Conservation (phyloP, 2,888 invertebrate species). For the Cantharis rustica region DNA sequence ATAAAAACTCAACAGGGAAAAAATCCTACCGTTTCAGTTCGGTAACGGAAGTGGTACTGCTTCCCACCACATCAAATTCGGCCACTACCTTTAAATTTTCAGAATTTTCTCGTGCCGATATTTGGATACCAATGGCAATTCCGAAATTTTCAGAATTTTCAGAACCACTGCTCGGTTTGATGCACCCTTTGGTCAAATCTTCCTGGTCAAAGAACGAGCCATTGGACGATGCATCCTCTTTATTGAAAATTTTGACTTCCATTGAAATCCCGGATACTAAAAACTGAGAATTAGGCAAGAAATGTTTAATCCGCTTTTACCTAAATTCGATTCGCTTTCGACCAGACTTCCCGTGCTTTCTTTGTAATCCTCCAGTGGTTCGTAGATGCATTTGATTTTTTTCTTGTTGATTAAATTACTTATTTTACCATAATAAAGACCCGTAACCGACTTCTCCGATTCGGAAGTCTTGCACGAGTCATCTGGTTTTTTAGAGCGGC, state of each 20-base stretch:
- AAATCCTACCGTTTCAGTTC: neutral
- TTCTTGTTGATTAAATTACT: neutral
- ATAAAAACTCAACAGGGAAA: neutral
- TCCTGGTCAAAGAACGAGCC: neutral
- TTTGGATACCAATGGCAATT: conserved; percentile 8
- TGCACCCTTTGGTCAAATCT: neutral
- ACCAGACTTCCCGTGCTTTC: neutral
- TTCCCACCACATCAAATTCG: conserved; percentile 6
- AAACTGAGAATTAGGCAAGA: neutral
- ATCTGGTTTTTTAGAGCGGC: neutral
- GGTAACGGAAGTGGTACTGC: neutral
- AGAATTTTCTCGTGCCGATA: neutral
- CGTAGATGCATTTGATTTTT: neutral
- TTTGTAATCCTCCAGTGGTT: neutral
- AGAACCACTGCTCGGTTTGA: neutral
- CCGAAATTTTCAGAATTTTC: neutral
- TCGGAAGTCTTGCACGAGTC: neutral
- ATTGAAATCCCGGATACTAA: neutral
- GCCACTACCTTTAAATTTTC: conserved; percentile 1
- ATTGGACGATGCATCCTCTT: neutral
- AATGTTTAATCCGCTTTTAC: neutral
- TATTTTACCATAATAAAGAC: neutral
- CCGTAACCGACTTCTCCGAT: neutral
- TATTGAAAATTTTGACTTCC: neutral
- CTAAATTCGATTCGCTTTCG: neutral